Evolutionary conservation across 2,888 invertebrate species (phyloP), one percentile per base, ranked within the genome.

Genomic region (Drosophila atripex): DNA sequence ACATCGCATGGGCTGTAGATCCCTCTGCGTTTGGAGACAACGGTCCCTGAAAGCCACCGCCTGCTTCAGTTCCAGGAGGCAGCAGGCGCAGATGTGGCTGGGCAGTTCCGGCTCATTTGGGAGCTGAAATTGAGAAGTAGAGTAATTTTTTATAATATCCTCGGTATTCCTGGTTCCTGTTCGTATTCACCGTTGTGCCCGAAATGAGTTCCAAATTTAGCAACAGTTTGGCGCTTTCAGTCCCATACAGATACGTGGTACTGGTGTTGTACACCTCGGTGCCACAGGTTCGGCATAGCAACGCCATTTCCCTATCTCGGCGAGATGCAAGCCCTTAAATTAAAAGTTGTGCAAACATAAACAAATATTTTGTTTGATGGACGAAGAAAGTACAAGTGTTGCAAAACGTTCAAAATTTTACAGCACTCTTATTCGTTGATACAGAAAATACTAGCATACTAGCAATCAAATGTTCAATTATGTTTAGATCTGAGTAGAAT

Each of bases 361-460:
- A 41, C 39, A 41, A 41, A 41, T 41, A 35, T 41, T 41, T 41
- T 41, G 39, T 41, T 41, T 41, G n/a, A n/a, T n/a, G 6, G 35
- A n/a, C 35, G n/a, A 35, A 35, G 12, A n/a, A 35, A 14, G 35
- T n/a, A 6, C 35, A 6, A 35, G 35, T 35, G 35, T 35, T 35
- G n/a, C 0, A n/a, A n/a, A 35, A n/a, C n/a, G 5, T 14, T n/a
- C 7, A 0, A 35, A 35, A 32, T 25, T 25, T 25, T 25, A 25
- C 25, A 25, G 25, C 25, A 25, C 25, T 25, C 7, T 1, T 1
- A 25, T 7, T 25, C 7, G 7, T 9, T 28, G 28, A 7, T 9
- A 28, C 28, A 28, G 9, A 28, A 28, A 28, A 28, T 28, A 28
- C 28, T 9, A 28, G 28, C 28, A 23, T 23, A 23, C 21, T 4